A percentile compares a stretch with the other conserved stretches of the same genome.
Evolutionary conservation across 2,888 invertebrate species (phyloP).

Genomic region (Drosophila infuscata): DNA sequence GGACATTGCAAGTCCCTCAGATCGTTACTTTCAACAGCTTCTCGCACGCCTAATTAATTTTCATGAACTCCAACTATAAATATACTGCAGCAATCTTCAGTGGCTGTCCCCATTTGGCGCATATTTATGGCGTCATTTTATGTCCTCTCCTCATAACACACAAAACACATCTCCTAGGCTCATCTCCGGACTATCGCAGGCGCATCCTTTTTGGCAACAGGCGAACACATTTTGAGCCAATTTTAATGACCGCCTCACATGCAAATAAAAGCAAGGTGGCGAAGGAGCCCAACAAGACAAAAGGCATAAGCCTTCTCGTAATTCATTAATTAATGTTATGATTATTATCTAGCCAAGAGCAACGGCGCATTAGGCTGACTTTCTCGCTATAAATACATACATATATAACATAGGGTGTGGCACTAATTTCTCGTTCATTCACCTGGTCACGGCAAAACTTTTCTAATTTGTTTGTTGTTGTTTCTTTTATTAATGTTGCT

Average conservation of each 20-base stretch:
- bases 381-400: not conserved
- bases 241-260: slow-evolving; percentile 53
- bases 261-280: slow-evolving; percentile 48
- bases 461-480: slow-evolving; percentile 62
- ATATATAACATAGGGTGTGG: slow-evolving; percentile 6
- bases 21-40: slow-evolving; percentile 6
- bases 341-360: slow-evolving; percentile 57
- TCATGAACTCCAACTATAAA: slow-evolving; percentile 49
- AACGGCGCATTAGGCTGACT: slow-evolving; percentile 24
- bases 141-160: slow-evolving; percentile 8
- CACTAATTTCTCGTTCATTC: slow-evolving; percentile 35
- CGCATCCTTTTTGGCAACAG: slow-evolving; percentile 12
- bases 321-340: slow-evolving; percentile 72
- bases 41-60: slow-evolving; percentile 37
- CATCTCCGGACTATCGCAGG: slow-evolving; percentile 18
- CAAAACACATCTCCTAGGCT: slow-evolving; percentile 1
- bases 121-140: slow-evolving; percentile 61
- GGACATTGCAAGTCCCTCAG: not conserved
- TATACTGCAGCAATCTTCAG: slow-evolving; percentile 30
- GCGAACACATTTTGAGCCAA: slow-evolving; percentile 33
- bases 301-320: slow-evolving; percentile 53
- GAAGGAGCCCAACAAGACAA: slow-evolving; percentile 27
- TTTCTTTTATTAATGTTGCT: slow-evolving; percentile 19
- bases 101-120: slow-evolving; percentile 37
- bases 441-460: slow-evolving; percentile 60